Conservation (phyloP, 2,113 vertebrate genomes). For the Petaurus breviceps region DNA sequence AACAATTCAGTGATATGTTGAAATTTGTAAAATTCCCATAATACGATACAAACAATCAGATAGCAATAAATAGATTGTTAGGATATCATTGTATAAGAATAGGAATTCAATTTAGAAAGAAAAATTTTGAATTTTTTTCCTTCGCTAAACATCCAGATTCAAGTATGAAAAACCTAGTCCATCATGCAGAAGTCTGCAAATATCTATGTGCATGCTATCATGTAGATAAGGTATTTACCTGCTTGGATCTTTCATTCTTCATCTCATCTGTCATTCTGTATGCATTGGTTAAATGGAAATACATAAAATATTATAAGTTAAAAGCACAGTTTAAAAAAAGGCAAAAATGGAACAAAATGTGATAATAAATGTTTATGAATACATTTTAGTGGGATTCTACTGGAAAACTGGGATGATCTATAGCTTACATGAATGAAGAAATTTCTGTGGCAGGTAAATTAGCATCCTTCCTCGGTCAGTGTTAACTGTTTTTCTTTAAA, state of each 20-base stretch:
- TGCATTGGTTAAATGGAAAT: slow-evolving; percentile 46
- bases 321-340: slow-evolving; percentile 42
- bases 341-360: slow-evolving; percentile 31
- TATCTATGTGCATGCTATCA: slow-evolving; percentile 56
- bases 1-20: background rate
- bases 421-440: slow-evolving; percentile 24
- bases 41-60: slow-evolving; percentile 24
- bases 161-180: slow-evolving; percentile 51
- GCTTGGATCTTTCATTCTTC: slow-evolving; percentile 22
- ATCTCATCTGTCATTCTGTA: slow-evolving; percentile 29
- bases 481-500: background rate
- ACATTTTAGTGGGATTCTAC: background rate
- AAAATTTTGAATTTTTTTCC: slow-evolving; percentile 26
- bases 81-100: background rate
- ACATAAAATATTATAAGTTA: slow-evolving; percentile 29
- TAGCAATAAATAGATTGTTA: slow-evolving; percentile 54
- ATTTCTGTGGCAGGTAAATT: slow-evolving; percentile 29
- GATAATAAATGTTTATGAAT: slow-evolving; percentile 24
- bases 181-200: slow-evolving; percentile 55
- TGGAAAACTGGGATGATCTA: slow-evolving; percentile 21
- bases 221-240: slow-evolving; percentile 40
- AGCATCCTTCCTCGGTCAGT: slow-evolving; percentile 20
- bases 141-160: slow-evolving; percentile 65
- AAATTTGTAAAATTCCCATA: slow-evolving; percentile 45
- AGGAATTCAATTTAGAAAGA: slow-evolving; percentile 61